A percentile compares a stretch with the other conserved stretches of the same genome.
Evolutionary conservation across 64 coral and sea anemone genomes (phyloP).

Genomic region (Actinia equina): DNA sequence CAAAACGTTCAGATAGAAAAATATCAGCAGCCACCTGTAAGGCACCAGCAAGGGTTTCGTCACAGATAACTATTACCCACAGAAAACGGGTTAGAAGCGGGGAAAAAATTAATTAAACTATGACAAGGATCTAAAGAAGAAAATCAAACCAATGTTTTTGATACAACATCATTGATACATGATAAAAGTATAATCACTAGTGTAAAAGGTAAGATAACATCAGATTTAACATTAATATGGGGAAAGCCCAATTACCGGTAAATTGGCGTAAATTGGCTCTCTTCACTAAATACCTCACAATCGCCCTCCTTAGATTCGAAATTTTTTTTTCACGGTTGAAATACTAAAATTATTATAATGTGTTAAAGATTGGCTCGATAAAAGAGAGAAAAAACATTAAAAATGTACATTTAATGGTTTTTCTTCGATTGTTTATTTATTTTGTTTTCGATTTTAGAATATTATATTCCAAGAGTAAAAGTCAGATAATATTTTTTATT

Average conservation of each 20-base stretch:
- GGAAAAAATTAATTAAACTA: not conserved
- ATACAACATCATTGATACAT: not conserved
- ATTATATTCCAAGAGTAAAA: not conserved
- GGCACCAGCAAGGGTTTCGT: not conserved
- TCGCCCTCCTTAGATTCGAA: not conserved
- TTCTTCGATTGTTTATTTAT: not conserved
- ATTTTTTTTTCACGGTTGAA: no score
- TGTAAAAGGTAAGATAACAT: not conserved
- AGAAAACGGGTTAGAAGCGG: not conserved
- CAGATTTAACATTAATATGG: not conserved
- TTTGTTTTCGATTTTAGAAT: not conserved
- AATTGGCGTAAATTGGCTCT: not conserved
- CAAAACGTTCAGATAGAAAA: no score
- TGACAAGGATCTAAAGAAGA: not conserved
- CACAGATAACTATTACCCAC: not conserved
- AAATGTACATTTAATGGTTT: not conserved
- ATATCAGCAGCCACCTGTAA: not conserved
- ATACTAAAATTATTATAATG: no score
- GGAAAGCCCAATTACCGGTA: not conserved
- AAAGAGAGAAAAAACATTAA: not conserved
- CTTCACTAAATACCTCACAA: not conserved
- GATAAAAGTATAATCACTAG: not conserved
- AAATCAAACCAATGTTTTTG: not conserved
- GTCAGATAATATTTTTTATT: not conserved
- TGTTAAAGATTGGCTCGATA: not conserved